Evolutionary conservation across 2,113 vertebrate species (phyloP).

Genomic region (Ptilonorhynchus violaceus): DNA sequence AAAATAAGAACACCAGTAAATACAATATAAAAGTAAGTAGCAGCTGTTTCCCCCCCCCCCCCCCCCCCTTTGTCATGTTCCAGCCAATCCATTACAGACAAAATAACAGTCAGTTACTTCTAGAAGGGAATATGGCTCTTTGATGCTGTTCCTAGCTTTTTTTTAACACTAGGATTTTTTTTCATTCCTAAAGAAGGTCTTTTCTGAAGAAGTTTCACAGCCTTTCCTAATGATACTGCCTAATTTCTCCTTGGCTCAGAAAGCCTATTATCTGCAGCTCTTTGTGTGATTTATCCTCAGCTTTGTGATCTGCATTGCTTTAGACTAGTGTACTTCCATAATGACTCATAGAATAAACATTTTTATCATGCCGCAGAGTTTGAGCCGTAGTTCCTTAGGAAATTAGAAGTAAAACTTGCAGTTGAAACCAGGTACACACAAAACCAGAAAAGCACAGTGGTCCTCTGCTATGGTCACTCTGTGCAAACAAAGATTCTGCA

Average conservation of each 20-base stretch:
- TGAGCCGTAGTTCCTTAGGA: background rate
- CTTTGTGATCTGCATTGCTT: background rate
- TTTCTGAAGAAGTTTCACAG: background rate
- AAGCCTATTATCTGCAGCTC: background rate
- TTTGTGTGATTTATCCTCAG: background rate
- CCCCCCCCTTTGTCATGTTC: background rate
- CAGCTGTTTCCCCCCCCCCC: background rate
- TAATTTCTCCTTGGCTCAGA: background rate
- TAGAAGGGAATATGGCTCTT: background rate
- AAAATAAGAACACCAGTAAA: background rate
- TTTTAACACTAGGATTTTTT: background rate
- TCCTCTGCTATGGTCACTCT: background rate
- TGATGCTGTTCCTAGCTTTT: fast-evolving
- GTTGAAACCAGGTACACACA: background rate
- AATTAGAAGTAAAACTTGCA: background rate
- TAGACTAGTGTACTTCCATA: background rate
- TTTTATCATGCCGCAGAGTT: background rate
- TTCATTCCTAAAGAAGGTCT: background rate
- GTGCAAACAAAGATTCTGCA: background rate
- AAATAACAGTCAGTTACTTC: background rate
- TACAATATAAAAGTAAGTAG: background rate
- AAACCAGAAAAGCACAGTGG: background rate
- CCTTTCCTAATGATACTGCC: background rate
- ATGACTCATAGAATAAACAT: background rate
- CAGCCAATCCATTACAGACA: background rate